Percentiles rank a stretch among this genome's conserved stretches.
Conservation (phyloP, 2,888 invertebrate genomes). For the Thymelicus lineola region DNA sequence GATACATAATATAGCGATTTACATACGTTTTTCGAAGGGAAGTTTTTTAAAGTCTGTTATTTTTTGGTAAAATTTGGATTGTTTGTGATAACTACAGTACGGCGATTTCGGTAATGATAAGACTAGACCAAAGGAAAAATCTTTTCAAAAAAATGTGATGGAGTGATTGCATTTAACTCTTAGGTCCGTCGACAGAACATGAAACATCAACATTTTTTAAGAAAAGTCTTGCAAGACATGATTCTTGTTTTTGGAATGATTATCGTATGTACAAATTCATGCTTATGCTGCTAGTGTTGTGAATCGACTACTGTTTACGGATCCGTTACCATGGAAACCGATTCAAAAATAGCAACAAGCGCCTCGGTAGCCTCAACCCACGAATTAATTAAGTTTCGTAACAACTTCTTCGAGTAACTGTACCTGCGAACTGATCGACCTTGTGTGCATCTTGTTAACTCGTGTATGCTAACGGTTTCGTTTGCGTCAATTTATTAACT, state of each 20-base stretch:
- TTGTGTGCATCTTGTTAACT: conserved; percentile 27
- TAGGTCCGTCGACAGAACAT: background rate
- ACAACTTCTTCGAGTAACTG: background rate
- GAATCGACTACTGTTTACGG: background rate
- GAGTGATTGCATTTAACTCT: too few species aligned
- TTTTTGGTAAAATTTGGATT: too few species aligned
- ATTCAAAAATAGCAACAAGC: background rate
- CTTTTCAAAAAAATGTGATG: too few species aligned
- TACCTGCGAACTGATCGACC: conserved; percentile 21
- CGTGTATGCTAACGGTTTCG: conserved; percentile 22
- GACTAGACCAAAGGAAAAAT: too few species aligned
- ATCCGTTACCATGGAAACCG: conserved; percentile 1
- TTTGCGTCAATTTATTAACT: conserved; percentile 4
- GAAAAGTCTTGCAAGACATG: too few species aligned
- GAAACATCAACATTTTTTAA: background rate
- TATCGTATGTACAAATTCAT: background rate
- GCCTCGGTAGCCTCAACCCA: background rate
- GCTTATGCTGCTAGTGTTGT: background rate
- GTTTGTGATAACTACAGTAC: too few species aligned
- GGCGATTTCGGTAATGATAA: too few species aligned
- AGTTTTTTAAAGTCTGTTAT: too few species aligned
- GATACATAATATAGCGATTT: too few species aligned
- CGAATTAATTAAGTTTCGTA: conserved; percentile 6
- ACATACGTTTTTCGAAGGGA: too few species aligned
- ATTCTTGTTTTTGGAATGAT: background rate